Evolutionary conservation across 2,797 vertebrate species (phyloP), one percentile per base, ranked within the genome.

Genomic region (Enteromius paludinosus): DNA sequence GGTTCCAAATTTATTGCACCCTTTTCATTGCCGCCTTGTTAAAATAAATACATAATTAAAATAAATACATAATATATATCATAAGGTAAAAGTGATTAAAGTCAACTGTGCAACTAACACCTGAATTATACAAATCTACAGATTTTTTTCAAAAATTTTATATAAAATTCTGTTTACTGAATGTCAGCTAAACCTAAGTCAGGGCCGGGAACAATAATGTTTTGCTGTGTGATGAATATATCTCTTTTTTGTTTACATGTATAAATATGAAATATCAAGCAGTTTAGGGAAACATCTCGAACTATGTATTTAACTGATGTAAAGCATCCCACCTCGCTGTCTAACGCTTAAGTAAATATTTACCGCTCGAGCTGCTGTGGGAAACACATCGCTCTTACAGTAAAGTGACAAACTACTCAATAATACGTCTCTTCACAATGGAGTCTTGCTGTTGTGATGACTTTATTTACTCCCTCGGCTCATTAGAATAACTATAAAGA

Each of bases 391-490:
- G n/a, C 28, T 62, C 28, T 72, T 61, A 62, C 75, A 84, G 38
- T 79, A 56, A 70, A 59, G 80, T 65, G 75, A 64, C 72, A 76
- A 66, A 52, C 72, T 66, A 72, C 81, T 68, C 69, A 62, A 74
- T 66, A 68, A 68, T 59, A 20, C 9, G 33, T 56, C 15, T 59
- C 33, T 54, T 54, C 41, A 52, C 82, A 77, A 80, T 69, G 28
- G 79, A 41, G 49, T 47, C 77, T 73, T 59, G 78, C 69, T 66
- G 66, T 59, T 69, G 45, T 69, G 59, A 85, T 83, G 66, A 61
- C 81, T 81, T 85, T 80, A 83, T 62, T 83, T 66, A 78, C 82
- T 64, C 11, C 71, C 71, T 56, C 49, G 35, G 56, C 68, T 54
- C 76, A 85, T 79, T 79, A 74, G 56, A 84, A 71, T 81, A 49